Conservation (phyloP, 92 coral and sea anemone species). For the Hydrozoanthus gracilis region DNA sequence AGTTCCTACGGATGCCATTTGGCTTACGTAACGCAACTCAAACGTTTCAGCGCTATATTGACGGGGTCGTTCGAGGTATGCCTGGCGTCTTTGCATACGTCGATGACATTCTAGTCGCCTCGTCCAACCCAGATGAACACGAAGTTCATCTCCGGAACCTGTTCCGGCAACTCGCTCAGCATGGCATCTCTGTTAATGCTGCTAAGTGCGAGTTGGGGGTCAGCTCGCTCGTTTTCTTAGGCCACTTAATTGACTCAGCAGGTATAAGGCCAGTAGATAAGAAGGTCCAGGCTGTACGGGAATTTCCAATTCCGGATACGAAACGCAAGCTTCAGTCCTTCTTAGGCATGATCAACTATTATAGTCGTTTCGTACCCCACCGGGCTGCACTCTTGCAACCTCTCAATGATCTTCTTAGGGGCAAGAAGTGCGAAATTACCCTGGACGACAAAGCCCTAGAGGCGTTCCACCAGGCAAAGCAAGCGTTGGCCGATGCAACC, state of each 20-base stretch:
- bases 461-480: neutral
- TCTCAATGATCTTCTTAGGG: neutral
- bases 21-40: constrained; percentile 30
- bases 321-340: neutral
- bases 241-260: neutral
- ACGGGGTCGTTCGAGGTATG: neutral
- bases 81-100: constrained; percentile 2
- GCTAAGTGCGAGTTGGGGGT: constrained; percentile 33
- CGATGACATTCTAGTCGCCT: constrained; percentile 29
- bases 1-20: constrained; percentile 25
- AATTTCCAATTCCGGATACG: constrained; percentile 31
- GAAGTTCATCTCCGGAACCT: constrained; percentile 25
- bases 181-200: constrained; percentile 37
- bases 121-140: constrained; percentile 23
- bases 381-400: neutral
- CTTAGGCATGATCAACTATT: neutral
- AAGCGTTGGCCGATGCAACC: too few species aligned
- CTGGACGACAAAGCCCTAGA: too few species aligned
- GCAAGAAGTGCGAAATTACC: too few species aligned
- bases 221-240: neutral
- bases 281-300: constrained; percentile 34
- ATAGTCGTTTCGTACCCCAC: neutral
- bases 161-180: constrained; percentile 14
- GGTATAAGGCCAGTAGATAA: constrained; percentile 14
- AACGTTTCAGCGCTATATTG: neutral